phyloP scores from a whole-genome alignment of 1,140 invertebrate species.

The Drosophila rufa region DNA sequence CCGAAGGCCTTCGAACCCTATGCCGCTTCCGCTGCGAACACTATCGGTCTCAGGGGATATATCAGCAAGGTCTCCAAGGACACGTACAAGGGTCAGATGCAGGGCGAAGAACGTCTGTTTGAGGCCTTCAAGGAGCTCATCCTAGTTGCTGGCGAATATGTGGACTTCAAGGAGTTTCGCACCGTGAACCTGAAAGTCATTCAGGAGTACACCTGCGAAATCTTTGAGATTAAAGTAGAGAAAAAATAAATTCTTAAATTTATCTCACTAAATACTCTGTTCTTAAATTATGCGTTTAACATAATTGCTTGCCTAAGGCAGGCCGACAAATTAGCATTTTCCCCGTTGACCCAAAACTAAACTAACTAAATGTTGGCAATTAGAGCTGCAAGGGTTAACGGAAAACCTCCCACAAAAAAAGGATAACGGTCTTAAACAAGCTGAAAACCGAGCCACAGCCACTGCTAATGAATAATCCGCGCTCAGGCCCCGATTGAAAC shows the following conservation, averaged over 20 bases:
- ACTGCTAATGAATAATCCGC: slow-evolving; percentile 55
- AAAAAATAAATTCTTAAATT: not conserved
- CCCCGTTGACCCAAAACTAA: not conserved
- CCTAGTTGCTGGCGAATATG: slow-evolving; percentile 42
- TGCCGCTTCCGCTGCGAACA: slow-evolving; percentile 43
- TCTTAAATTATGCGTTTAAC: not conserved
- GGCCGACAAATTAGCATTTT: slow-evolving; percentile 1
- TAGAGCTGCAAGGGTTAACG: slow-evolving; percentile 12
- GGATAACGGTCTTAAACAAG: not conserved
- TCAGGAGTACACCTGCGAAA: slow-evolving; percentile 45
- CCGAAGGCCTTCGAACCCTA: slow-evolving; percentile 59
- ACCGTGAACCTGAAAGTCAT: slow-evolving; percentile 53
- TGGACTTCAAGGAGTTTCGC: slow-evolving; percentile 60
- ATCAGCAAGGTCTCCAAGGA: slow-evolving; percentile 38
- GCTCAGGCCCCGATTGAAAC: slow-evolving; percentile 35
- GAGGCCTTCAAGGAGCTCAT: slow-evolving; percentile 52
- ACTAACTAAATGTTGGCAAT: slow-evolving; percentile 26
- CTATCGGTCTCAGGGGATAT: slow-evolving; percentile 50
- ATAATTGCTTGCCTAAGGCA: not conserved
- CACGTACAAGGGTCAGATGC: slow-evolving; percentile 38
- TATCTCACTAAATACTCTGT: not conserved
- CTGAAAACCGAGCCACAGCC: slow-evolving; percentile 10
- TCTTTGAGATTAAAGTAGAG: slow-evolving; percentile 38
- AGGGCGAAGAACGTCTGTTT: slow-evolving; percentile 58
- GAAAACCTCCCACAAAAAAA: not conserved